Percentiles rank a stretch among this genome's conserved stretches.
phyloP scores from a whole-genome alignment of 2,113 vertebrate species.

The Hystrix brachyura region DNA sequence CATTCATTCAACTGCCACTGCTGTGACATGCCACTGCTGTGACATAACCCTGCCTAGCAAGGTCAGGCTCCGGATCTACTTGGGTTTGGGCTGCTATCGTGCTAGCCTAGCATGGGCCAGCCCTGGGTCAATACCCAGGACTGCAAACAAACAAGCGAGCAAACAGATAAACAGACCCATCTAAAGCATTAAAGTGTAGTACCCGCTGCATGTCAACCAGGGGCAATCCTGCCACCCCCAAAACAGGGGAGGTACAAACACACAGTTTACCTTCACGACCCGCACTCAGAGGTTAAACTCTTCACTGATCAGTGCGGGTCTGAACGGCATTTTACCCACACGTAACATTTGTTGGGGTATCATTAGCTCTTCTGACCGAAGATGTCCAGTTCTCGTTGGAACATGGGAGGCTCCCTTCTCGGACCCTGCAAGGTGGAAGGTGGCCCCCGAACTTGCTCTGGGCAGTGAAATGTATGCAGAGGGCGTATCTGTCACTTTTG shows the following conservation, averaged over 20 bases:
- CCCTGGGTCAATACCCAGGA: not conserved
- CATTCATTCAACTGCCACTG: rapidly evolving
- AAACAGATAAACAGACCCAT: not conserved
- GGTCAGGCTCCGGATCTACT: not conserved
- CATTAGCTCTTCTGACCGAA: too few relatives aligned
- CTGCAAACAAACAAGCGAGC: not conserved
- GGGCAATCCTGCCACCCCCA: not conserved
- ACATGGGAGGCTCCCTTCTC: not conserved
- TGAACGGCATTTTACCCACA: not conserved
- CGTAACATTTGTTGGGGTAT: too few relatives aligned
- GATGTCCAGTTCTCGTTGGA: not conserved
- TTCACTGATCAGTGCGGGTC: not conserved
- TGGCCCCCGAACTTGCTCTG: not conserved
- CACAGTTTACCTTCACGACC: not conserved
- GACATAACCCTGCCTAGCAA: not conserved
- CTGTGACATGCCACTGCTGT: too few relatives aligned
- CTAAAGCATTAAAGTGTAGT: not conserved
- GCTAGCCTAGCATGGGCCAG: not conserved
- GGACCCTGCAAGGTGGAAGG: not conserved
- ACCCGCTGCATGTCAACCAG: not conserved
- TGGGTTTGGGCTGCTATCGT: not conserved
- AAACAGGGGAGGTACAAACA: too few relatives aligned
- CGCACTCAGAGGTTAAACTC: not conserved
- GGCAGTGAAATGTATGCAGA: not conserved
- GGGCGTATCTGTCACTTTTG: not conserved